Evolutionary conservation across 2,113 vertebrate species (phyloP).

Genomic region (Emydura subglobosa): DNA sequence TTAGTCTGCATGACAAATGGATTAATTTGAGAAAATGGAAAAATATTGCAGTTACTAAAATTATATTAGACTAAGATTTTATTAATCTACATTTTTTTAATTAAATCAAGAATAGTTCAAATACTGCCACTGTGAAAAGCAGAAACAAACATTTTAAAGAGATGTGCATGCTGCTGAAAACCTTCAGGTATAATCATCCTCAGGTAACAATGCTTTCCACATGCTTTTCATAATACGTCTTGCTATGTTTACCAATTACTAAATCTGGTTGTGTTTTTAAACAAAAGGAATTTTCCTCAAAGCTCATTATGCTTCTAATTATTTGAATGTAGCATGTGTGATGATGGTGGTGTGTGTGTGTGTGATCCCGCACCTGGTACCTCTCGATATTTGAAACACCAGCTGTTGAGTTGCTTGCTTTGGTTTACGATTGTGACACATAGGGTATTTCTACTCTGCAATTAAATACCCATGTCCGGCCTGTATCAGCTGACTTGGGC

Average conservation of each 20-base stretch:
- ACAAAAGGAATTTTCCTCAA: background rate
- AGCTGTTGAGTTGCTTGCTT: background rate
- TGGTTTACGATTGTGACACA: background rate
- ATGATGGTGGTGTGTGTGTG: accelerated
- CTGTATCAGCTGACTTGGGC: background rate
- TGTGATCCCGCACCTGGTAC: background rate
- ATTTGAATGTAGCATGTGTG: background rate
- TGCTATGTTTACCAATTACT: background rate
- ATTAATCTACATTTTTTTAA: slow-evolving; percentile 6
- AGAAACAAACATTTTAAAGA: background rate
- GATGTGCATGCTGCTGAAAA: background rate
- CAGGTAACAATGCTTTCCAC: background rate
- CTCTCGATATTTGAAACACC: background rate
- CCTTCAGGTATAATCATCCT: background rate
- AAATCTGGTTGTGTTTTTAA: background rate
- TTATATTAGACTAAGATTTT: background rate
- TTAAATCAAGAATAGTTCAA: background rate
- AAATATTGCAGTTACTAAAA: background rate
- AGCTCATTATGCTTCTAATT: background rate
- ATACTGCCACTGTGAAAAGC: background rate
- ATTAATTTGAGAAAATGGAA: slow-evolving; percentile 20
- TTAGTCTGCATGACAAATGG: background rate
- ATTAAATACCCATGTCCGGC: background rate
- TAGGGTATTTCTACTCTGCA: background rate
- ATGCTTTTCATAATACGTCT: background rate